phyloP scores from a whole-genome alignment of 2,797 vertebrate species.

The Lepilemur septentrionalis region DNA sequence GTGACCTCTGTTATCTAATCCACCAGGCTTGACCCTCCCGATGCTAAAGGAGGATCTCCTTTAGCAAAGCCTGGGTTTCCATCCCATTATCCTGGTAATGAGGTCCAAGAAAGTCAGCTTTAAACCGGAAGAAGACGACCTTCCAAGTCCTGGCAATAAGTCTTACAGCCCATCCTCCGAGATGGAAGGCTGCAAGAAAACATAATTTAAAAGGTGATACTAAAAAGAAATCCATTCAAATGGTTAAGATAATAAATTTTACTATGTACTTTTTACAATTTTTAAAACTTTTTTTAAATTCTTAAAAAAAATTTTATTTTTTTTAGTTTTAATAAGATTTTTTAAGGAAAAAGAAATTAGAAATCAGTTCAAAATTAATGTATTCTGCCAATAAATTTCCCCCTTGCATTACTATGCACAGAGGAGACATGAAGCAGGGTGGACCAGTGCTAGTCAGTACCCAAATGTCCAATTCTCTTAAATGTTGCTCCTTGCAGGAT shows the following conservation, averaged over 20 bases:
- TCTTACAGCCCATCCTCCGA: neutral
- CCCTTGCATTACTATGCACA: neutral
- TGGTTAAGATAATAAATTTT: neutral
- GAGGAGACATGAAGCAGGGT: neutral
- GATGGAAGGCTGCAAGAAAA: neutral
- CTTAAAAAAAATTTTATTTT: neutral
- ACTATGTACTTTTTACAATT: neutral
- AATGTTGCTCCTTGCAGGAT: neutral
- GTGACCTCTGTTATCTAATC: neutral
- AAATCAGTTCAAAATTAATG: neutral
- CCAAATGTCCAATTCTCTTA: neutral
- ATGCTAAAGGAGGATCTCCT: too few species aligned
- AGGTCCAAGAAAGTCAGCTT: neutral
- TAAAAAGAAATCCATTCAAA: neutral
- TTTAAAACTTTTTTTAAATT: neutral
- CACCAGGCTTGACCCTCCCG: neutral
- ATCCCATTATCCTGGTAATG: neutral
- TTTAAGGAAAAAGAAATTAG: neutral
- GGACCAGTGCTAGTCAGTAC: neutral
- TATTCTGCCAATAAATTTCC: neutral
- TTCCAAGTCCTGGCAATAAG: neutral
- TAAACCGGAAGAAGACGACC: neutral
- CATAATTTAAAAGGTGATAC: neutral
- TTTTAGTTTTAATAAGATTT: neutral
- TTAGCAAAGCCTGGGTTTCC: neutral